phyloP scores from a whole-genome alignment of 2,113 vertebrate species.

The cattle (Bos taurus) region ARS-UCD2.0 NC_037357.1:132180501-132181000 shows the following conservation, averaged over 20 bases:
- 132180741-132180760: not conserved
- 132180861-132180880: not conserved
- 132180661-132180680: not conserved
- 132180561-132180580: not conserved
- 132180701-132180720: not conserved
- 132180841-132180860: not conserved
- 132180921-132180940: constrained; percentile 36
- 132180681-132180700: not conserved
- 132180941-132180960: constrained; percentile 8
- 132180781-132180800: not conserved
- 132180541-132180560: not conserved
- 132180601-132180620: not conserved
- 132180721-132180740: not conserved
- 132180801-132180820: not conserved
- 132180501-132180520: not conserved
- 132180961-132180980: constrained; percentile 74
- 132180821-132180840: not conserved
- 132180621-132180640: not conserved
- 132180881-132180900: not conserved
- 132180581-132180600: not conserved
- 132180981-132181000: constrained; percentile 75
- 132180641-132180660: not conserved
- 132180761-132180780: not conserved
- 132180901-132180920: not conserved
- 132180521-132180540: not conserved